phyloP scores from a whole-genome alignment of 2,113 vertebrate genomes.

The Hippocampus comes region DNA sequence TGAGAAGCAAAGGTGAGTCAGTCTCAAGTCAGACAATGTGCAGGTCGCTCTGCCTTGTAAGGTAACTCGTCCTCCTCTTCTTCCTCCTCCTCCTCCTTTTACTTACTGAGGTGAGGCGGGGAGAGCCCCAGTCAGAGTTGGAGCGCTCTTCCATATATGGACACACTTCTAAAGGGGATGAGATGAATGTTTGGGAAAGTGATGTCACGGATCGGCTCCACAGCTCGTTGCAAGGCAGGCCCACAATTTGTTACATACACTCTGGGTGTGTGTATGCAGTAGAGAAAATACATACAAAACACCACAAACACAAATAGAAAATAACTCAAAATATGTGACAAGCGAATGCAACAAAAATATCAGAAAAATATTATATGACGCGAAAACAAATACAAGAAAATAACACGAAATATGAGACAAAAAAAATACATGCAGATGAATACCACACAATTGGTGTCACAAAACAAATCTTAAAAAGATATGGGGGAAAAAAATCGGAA shows the following conservation, averaged over 20 bases:
- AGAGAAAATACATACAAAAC: neutral
- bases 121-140: slow-evolving; percentile 41
- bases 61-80: slow-evolving; percentile 57
- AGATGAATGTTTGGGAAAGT: slow-evolving; percentile 68
- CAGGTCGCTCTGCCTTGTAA: slow-evolving; percentile 71
- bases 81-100: slow-evolving; percentile 5
- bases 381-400: too few species aligned
- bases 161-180: slow-evolving; percentile 64
- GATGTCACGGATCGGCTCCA: slow-evolving; percentile 64
- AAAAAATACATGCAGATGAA: too few species aligned
- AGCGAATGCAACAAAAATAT: too few species aligned
- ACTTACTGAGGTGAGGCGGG: slow-evolving; percentile 9
- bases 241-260: slow-evolving; percentile 14
- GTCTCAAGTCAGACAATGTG: slow-evolving; percentile 21
- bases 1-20: slow-evolving; percentile 49
- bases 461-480: too few species aligned
- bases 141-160: slow-evolving; percentile 69
- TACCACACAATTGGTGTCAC: too few species aligned
- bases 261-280: neutral
- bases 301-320: neutral
- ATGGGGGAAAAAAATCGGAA: too few species aligned
- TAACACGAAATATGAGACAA: too few species aligned
- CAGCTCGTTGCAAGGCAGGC: slow-evolving; percentile 8
- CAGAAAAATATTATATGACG: too few species aligned
- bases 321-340: too few species aligned